phyloP scores from a whole-genome alignment of 2,797 vertebrate species.

The Cyclura pinguis region DNA sequence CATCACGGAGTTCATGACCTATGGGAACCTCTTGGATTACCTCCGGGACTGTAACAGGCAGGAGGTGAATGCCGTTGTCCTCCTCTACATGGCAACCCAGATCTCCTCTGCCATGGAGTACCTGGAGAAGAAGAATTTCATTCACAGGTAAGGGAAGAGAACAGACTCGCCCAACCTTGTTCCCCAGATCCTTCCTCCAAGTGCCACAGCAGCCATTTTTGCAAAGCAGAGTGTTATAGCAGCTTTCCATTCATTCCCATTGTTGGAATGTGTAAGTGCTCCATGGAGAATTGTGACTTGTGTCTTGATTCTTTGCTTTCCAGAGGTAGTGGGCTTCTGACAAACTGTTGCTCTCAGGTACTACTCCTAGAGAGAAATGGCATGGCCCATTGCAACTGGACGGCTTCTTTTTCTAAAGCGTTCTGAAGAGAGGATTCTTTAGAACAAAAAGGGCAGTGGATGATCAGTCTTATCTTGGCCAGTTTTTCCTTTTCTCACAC shows the following conservation, averaged over 20 bases:
- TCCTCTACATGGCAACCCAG: constrained; percentile 99
- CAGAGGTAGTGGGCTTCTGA: too few species aligned
- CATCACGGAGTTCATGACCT: constrained; percentile 99
- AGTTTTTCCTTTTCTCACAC: too few species aligned
- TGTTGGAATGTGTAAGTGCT: background rate
- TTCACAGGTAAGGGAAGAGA: constrained; percentile 88
- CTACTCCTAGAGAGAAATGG: too few species aligned
- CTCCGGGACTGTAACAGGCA: constrained; percentile 95
- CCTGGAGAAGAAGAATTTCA: constrained; percentile 99
- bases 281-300: background rate
- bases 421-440: too few species aligned
- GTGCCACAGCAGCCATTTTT: background rate
- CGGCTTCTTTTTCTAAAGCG: too few species aligned
- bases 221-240: too few species aligned
- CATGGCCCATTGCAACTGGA: too few species aligned
- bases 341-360: too few species aligned
- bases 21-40: constrained; percentile 96
- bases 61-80: constrained; percentile 97
- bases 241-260: too few species aligned
- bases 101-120: constrained; percentile 99
- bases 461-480: too few species aligned
- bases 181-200: too few species aligned
- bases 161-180: background rate
- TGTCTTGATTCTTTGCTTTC: background rate
- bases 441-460: too few species aligned